Evolutionary conservation across 2,888 invertebrate genomes (phyloP), one percentile per base, ranked within the genome.

Genomic region (Lepas anatifera): DNA sequence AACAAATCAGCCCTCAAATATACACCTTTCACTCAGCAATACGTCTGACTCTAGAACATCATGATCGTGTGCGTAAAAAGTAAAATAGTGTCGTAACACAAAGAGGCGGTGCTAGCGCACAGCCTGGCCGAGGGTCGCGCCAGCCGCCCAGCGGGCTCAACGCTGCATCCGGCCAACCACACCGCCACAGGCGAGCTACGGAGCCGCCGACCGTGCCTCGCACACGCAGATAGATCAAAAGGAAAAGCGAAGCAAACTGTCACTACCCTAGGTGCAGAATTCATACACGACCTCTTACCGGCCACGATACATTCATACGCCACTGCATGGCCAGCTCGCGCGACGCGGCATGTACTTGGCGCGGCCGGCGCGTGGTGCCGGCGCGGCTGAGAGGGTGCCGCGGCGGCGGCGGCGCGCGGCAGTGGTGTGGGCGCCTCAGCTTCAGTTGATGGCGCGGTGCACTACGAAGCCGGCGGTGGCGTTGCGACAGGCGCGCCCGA

Each of bases 391-490:
- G 29, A 8, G 58, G 11, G 35, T 13, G 58, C 58, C 32, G 32
- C 18, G 6, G 50, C 22, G 22, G 58, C 18, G 10, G 32, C 1
- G 35, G 16, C 25, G 32, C 8, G 35, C 35, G 4, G 52, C 25
- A 41, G 11, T 1, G 41, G 13, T 4, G 41, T 10, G 11, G 11
- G 41, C 2, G 11, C 11, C 41, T 41, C 41, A 41, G 41, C 41
- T n/a, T 41, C 41, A 41, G 11, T 13, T 16, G 41, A 41, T 41
- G 41, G 11, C 41, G 16, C 22, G 35, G 18, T 18, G 32, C 22
- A 32, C 22, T 18, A 58, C 58, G 58, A 58, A 58, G 58, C 58
- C 58, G 58, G 58, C 58, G 22, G 58, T 58, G 58, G 58, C 32
- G 58, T 58, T 35, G 58, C 58, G 58, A 18, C 58, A 58, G 35